phyloP scores from a whole-genome alignment of 2,113 vertebrate species.

The Platysternon megacephalum region DNA sequence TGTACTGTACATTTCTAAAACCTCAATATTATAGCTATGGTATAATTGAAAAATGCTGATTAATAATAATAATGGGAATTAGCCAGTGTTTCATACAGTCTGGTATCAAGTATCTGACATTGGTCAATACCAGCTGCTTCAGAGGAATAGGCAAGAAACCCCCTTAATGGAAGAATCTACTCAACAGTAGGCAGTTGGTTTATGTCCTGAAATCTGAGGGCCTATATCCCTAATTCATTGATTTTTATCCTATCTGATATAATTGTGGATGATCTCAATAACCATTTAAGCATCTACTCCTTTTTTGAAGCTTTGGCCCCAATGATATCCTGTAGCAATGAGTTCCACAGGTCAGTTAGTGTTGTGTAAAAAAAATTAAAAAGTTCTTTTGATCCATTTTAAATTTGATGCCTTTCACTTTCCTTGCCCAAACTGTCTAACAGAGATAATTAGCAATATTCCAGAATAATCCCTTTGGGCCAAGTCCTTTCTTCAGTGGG shows the following conservation, averaged over 20 bases:
- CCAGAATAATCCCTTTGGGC: background rate
- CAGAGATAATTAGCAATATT: background rate
- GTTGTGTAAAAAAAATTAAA: background rate
- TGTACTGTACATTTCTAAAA: background rate
- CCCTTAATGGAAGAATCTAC: background rate
- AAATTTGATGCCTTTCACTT: background rate
- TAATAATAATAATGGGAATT: background rate
- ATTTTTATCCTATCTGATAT: fast-evolving
- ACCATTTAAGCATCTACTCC: background rate
- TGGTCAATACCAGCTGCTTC: background rate
- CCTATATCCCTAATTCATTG: background rate
- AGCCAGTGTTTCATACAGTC: background rate
- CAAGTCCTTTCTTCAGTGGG: background rate
- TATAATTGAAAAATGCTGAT: background rate
- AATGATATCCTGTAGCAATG: background rate
- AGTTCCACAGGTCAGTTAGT: background rate
- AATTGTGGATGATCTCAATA: background rate
- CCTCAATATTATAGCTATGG: background rate
- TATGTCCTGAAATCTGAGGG: background rate
- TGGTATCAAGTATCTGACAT: background rate
- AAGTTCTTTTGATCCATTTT: background rate
- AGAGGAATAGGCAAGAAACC: background rate
- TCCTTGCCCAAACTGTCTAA: background rate
- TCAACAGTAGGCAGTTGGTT: background rate
- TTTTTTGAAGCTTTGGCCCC: background rate